Base-by-base conservation (phyloP, 1,140 invertebrate genomes). In the Plodia interpunctella region DNA sequence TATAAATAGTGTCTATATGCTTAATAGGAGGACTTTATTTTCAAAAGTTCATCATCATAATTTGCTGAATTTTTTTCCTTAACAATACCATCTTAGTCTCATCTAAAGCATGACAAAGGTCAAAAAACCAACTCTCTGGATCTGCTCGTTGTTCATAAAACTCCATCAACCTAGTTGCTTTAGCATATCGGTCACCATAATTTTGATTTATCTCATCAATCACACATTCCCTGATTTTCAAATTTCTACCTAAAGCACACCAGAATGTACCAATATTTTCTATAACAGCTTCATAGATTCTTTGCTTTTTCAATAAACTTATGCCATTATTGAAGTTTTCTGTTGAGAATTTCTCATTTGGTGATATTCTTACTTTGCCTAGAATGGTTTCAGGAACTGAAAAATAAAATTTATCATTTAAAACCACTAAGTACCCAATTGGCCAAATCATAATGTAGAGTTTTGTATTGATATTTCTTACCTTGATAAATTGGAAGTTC, bases 191-290 rank as follows among this genome's bases (percentile, higher is more conserved):
- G 28, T 28, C 60, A 25, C 59, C 62, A 25, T 72, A 65, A 57
- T 85, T 78, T 4, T 30, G 63, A 60, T 92, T 81, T 57, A 92
- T 88, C 18, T 83, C 73, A 68, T 92, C 89, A 53, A 93, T 91
- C 59, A 82, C 67, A 60, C 65, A 70, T 88, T 93, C 92, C 59
- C 74, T 80, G 8, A 92, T 72, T 60, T 83, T 78, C 25, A 92
- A 75, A 69, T 84, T 76, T 84, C 92, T 87, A 10, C 83, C 90
- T 18, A 92, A 76, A 38, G 91, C 87, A 68, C 84, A 83, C 92
- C 92, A 93, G 59, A 78, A 78, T 55, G 70, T 80, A 17, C 92
- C 92, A 57, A 92, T 76, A 72, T 88, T 81, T 67, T 90, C 80
- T 49, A 68, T 59, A 2, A 90, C 66, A 52, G 68, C 76, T 61